Conservation (phyloP, 2,113 vertebrate species). For the Osmerus mordax region DNA sequence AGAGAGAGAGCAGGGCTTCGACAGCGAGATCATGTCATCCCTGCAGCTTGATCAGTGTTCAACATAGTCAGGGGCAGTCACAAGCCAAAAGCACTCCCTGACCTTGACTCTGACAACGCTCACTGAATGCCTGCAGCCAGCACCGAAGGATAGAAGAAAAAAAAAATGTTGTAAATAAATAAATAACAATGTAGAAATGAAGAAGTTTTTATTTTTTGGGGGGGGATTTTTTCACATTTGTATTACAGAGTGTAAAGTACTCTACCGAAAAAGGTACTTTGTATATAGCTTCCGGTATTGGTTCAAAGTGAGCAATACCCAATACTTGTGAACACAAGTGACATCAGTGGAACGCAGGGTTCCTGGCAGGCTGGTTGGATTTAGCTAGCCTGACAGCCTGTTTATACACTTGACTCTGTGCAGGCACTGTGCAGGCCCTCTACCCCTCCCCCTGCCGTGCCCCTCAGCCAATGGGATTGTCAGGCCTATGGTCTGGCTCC, state of each 20-base stretch:
- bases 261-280: too few species aligned
- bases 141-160: too few species aligned
- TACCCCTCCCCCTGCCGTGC: slow-evolving; percentile 49
- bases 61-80: neutral
- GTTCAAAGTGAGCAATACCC: too few species aligned
- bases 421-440: slow-evolving; percentile 41
- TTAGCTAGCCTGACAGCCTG: neutral
- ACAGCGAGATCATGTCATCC: neutral
- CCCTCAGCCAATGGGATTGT: slow-evolving; percentile 36
- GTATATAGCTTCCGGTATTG: too few species aligned
- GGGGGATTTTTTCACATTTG: too few species aligned
- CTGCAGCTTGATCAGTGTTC: neutral
- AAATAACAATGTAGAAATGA: too few species aligned
- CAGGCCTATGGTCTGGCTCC: slow-evolving; percentile 55
- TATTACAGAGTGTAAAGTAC: too few species aligned
- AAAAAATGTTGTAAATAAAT: too few species aligned
- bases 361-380: neutral
- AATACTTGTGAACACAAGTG: slow-evolving; percentile 20
- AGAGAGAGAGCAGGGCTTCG: neutral
- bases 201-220: too few species aligned
- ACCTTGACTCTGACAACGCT: too few species aligned
- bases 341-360: slow-evolving; percentile 36
- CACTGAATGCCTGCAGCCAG: too few species aligned
- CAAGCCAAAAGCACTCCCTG: too few species aligned
- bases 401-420: slow-evolving; percentile 1